Percentiles rank a stretch among this genome's conserved stretches.
phyloP scores from a whole-genome alignment of 2,113 vertebrate genomes.

The Collichthys lucidus region DNA sequence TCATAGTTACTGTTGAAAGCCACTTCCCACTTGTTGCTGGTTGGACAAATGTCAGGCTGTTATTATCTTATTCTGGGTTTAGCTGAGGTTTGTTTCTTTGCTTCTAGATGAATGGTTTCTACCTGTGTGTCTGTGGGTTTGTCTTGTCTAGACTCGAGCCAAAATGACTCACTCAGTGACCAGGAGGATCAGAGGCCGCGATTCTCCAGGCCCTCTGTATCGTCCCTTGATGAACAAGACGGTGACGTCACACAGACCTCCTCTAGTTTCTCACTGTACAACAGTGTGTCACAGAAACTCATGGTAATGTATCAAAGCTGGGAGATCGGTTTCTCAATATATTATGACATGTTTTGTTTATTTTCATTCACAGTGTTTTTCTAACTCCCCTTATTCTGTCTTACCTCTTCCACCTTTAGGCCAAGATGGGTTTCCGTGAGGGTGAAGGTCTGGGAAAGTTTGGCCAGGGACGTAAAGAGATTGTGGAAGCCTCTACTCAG shows the following conservation, averaged over 20 bases:
- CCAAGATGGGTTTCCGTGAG: slow-evolving; percentile 97
- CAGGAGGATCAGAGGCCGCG: slow-evolving; percentile 87
- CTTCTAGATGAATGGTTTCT: not conserved
- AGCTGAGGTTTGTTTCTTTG: not conserved
- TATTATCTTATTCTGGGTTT: not conserved
- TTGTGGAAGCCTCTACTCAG: slow-evolving; percentile 94
- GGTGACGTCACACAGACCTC: slow-evolving; percentile 83
- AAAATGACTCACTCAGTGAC: slow-evolving; percentile 93
- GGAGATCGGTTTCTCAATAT: not conserved
- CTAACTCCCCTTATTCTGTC: not conserved
- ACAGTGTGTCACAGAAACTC: slow-evolving; percentile 96
- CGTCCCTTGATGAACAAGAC: slow-evolving; percentile 79
- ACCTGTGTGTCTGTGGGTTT: slow-evolving; percentile 5
- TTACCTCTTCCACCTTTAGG: slow-evolving; percentile 79
- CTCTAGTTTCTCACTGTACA: slow-evolving; percentile 94
- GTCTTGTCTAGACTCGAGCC: slow-evolving; percentile 87
- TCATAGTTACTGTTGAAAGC: not conserved
- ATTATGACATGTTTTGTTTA: not conserved
- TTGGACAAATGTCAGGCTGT: not conserved
- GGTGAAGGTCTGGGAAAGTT: slow-evolving; percentile 97
- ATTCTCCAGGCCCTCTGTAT: slow-evolving; percentile 82
- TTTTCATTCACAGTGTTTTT: slow-evolving; percentile 1
- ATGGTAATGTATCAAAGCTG: slow-evolving; percentile 87
- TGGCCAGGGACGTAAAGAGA: slow-evolving; percentile 95
- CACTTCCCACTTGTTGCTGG: not conserved